Evolutionary conservation across 1,140 invertebrate genomes (phyloP).

Genomic region (Amphibalanus amphitrite): DNA sequence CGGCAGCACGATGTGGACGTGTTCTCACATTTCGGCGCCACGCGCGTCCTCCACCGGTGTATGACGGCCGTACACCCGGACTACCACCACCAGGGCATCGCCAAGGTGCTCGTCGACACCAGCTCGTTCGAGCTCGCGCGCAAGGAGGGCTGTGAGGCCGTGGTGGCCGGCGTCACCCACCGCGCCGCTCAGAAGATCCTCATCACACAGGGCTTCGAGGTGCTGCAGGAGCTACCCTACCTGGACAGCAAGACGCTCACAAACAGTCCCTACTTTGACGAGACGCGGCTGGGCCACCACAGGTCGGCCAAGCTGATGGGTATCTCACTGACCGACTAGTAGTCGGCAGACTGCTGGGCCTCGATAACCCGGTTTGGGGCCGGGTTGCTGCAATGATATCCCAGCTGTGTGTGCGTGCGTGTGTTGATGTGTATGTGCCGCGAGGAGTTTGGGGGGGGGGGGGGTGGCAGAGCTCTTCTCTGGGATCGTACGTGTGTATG

Average conservation of each 20-base stretch:
- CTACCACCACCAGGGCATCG: background rate
- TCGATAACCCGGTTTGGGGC: too few relatives aligned
- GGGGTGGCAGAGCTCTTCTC: too few relatives aligned
- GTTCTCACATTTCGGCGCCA: background rate
- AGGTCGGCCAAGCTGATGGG: background rate
- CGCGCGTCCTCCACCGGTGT: background rate
- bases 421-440: too few relatives aligned
- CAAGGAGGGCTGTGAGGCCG: background rate
- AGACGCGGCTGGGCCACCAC: background rate
- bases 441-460: too few relatives aligned
- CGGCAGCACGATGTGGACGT: background rate
- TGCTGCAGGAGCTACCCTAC: background rate
- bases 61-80: background rate
- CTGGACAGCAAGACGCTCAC: background rate
- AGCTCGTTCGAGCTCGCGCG: background rate
- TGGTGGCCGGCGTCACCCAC: background rate
- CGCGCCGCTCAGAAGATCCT: background rate
- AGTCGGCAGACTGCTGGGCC: background rate
- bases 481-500: too few relatives aligned
- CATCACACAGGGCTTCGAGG: background rate
- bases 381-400: too few relatives aligned
- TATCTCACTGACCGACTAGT: background rate
- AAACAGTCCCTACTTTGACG: background rate
- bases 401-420: too few relatives aligned
- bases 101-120: background rate